Evolutionary conservation across 1,140 invertebrate species (phyloP).

Genomic region (Papilio machaon): DNA sequence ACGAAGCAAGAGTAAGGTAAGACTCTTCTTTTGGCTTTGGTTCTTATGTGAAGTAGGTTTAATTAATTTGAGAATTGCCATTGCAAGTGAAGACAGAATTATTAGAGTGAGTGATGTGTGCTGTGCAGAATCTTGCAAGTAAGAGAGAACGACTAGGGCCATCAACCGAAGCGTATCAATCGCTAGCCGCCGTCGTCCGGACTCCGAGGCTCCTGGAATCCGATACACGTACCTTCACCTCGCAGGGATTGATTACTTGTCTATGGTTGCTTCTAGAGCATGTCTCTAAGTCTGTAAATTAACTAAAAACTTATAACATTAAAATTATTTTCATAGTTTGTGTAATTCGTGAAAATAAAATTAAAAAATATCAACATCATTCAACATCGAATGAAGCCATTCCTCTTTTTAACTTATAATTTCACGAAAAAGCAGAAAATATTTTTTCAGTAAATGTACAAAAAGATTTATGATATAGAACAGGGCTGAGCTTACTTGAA

Average conservation of each 20-base stretch:
- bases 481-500: neutral
- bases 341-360: neutral
- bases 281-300: too few relatives aligned
- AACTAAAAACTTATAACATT: neutral
- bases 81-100: neutral
- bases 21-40: neutral
- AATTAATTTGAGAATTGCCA: too few relatives aligned
- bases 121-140: neutral
- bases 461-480: slow-evolving; percentile 7
- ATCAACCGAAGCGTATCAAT: neutral
- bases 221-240: neutral
- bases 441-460: slow-evolving; percentile 11
- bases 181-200: neutral
- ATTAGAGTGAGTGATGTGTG: neutral
- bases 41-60: too few relatives aligned
- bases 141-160: neutral
- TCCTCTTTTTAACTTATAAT: neutral
- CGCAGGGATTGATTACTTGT: neutral
- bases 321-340: neutral
- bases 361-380: too few relatives aligned
- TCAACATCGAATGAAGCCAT: neutral
- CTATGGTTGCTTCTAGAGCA: neutral
- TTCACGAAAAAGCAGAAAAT: neutral
- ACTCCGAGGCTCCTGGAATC: neutral
- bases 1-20: neutral